Evolutionary conservation across 2,888 invertebrate genomes (phyloP).

Genomic region (Trichopria drosophilae): DNA sequence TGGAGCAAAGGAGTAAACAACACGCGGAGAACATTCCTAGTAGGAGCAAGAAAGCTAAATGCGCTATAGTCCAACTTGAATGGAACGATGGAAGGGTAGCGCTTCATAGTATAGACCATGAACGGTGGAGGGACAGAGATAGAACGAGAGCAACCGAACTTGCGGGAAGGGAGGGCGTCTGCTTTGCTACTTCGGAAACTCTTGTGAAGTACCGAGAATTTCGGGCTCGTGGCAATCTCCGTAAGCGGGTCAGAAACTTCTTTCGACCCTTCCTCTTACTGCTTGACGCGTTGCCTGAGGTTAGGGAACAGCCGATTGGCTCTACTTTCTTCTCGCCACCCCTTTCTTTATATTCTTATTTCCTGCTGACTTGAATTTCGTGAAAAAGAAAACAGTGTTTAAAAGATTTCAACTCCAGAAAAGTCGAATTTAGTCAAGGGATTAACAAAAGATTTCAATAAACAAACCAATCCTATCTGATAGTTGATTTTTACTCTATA

Average conservation of each 20-base stretch:
- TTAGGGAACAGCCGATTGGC: slow-evolving; percentile 50
- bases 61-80: slow-evolving; percentile 36
- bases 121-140: slow-evolving; percentile 29
- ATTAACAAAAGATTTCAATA: too few species aligned
- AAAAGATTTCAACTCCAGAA: slow-evolving; percentile 31
- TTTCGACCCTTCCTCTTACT: slow-evolving; percentile 49
- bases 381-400: slow-evolving; percentile 15
- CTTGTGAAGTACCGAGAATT: slow-evolving; percentile 53
- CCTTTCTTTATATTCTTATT: slow-evolving; percentile 23
- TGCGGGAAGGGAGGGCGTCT: slow-evolving; percentile 39
- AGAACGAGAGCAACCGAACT: slow-evolving; percentile 20
- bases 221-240: slow-evolving; percentile 46
- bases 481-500: too few species aligned
- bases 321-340: slow-evolving; percentile 32
- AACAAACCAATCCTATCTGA: too few species aligned
- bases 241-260: slow-evolving; percentile 59
- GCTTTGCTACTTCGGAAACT: slow-evolving; percentile 53
- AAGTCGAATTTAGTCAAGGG: slow-evolving; percentile 18
- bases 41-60: slow-evolving; percentile 31
- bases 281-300: slow-evolving; percentile 47
- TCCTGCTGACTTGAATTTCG: slow-evolving; percentile 29
- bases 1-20: slow-evolving; percentile 48
- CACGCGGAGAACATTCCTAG: slow-evolving; percentile 18
- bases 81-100: slow-evolving; percentile 37
- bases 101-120: slow-evolving; percentile 20